phyloP scores from a whole-genome alignment of 2,797 vertebrate species.

The Enteromius anoplus region DNA sequence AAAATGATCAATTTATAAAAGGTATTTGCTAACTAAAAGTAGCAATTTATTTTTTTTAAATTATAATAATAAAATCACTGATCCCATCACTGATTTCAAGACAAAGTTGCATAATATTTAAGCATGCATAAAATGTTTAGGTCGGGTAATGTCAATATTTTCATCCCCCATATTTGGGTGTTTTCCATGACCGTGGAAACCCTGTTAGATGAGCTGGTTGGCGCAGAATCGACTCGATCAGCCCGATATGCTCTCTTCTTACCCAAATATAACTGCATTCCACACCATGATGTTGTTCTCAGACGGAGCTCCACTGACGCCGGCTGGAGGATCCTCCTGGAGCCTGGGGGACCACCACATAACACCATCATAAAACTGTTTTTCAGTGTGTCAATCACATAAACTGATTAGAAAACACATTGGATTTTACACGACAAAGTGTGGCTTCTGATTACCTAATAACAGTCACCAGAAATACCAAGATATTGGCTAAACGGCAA shows the following conservation, averaged over 20 bases:
- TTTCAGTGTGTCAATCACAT: not conserved
- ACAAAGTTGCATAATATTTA: not conserved
- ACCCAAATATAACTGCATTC: conserved; percentile 99
- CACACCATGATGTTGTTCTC: conserved; percentile 99
- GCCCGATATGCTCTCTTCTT: conserved; percentile 63
- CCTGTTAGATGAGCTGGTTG: not conserved
- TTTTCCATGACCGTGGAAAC: not conserved
- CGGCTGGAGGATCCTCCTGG: conserved; percentile 96
- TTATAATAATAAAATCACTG: no score
- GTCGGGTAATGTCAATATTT: not conserved
- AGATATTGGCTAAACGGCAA: not conserved
- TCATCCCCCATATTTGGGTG: not conserved
- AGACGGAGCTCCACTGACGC: conserved; percentile 94
- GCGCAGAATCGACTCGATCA: not conserved
- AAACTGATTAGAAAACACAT: not conserved
- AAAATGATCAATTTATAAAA: not conserved
- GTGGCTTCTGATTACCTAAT: not conserved
- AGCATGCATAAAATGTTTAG: not conserved
- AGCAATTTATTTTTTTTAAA: no score
- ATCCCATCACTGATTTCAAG: no score
- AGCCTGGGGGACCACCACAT: conserved; percentile 74
- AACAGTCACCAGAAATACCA: not conserved
- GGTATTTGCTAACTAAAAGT: not conserved
- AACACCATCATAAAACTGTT: not conserved
- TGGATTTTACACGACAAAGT: not conserved